A percentile compares a stretch with the other conserved stretches of the same genome.
phyloP scores from a whole-genome alignment of 2,888 invertebrate genomes.

The Mesorhabditis spiculigera region DNA sequence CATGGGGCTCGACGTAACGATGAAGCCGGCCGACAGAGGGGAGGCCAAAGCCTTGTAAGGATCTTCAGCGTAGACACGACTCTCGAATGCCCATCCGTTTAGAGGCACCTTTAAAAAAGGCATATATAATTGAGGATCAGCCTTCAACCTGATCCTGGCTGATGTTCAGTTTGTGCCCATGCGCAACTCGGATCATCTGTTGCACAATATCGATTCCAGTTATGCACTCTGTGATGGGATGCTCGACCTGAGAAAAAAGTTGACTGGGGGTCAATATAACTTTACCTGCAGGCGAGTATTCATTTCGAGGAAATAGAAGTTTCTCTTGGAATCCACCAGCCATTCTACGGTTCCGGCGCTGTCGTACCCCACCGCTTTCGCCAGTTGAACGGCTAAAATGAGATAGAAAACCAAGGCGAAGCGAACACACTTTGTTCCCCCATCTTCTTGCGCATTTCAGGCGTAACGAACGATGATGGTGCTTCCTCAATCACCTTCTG shows the following conservation, averaged over 20 bases:
- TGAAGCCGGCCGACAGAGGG: conserved; percentile 69
- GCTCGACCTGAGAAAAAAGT: conserved; percentile 62
- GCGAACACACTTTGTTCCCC: conserved; percentile 62
- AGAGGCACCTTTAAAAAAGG: conserved; percentile 49
- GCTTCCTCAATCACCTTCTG: conserved; percentile 73
- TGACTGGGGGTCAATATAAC: background rate
- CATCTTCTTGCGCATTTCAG: conserved; percentile 66
- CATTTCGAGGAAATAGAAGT: conserved; percentile 73
- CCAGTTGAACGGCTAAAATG: conserved; percentile 41
- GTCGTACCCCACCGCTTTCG: conserved; percentile 63
- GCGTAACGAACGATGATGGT: conserved; percentile 68
- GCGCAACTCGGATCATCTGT: conserved; percentile 70
- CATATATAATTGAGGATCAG: conserved; percentile 18
- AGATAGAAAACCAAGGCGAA: background rate
- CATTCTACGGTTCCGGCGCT: conserved; percentile 71
- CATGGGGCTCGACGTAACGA: conserved; percentile 67
- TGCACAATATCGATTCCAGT: conserved; percentile 71
- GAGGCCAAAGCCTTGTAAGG: conserved; percentile 70
- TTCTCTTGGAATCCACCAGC: conserved; percentile 67
- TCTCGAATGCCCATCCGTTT: conserved; percentile 70
- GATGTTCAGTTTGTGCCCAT: conserved; percentile 66
- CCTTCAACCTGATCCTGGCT: conserved; percentile 65
- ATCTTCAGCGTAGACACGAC: conserved; percentile 72
- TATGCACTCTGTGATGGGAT: conserved; percentile 71
- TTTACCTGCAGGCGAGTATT: conserved; percentile 68